These are phyloP conservation scores for Neoscelio sp. DNA, from an alignment of 2,888 invertebrate genomes.

Conservation along the genomic window DNA sequence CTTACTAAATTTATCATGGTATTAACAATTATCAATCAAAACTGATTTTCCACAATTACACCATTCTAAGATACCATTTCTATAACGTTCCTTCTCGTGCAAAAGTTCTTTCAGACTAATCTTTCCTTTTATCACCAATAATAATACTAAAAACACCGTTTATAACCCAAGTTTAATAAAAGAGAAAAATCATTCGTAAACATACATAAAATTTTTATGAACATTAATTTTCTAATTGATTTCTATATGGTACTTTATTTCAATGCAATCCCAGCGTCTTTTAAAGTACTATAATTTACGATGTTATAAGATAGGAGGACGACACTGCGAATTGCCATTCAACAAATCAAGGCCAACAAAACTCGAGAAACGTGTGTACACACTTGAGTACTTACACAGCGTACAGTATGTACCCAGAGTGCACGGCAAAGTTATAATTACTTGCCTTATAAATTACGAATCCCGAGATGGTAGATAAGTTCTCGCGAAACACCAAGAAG, in stretches of 20 bases:
- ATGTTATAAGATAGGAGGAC: constrained; percentile 60
- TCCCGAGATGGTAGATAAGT: constrained; percentile 71
- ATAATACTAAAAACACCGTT: no score
- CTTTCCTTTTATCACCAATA: no score
- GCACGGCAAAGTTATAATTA: constrained; percentile 71
- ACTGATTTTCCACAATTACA: no score
- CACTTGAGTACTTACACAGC: constrained; percentile 70
- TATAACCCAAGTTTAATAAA: no score
- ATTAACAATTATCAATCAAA: no score
- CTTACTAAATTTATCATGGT: no score
- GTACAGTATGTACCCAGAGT: constrained; percentile 66
- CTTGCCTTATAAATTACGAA: constrained; percentile 74
- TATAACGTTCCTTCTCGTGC: no score
- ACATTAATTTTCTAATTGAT: constrained; percentile 33
- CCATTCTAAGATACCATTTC: no score
- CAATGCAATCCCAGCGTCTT: constrained; percentile 39
- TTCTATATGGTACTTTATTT: constrained; percentile 52
- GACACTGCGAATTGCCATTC: constrained; percentile 56
- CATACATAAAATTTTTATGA: no score
- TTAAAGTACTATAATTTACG: constrained; percentile 63
- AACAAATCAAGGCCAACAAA: constrained; percentile 71
- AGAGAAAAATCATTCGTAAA: no score
- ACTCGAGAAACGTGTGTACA: constrained; percentile 64
- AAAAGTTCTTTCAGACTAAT: no score
- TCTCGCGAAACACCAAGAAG: constrained; percentile 47